Percentiles rank a stretch among this genome's conserved stretches.
Evolutionary conservation across 2,113 vertebrate species (phyloP).

Genomic region (Mustela lutreola): DNA sequence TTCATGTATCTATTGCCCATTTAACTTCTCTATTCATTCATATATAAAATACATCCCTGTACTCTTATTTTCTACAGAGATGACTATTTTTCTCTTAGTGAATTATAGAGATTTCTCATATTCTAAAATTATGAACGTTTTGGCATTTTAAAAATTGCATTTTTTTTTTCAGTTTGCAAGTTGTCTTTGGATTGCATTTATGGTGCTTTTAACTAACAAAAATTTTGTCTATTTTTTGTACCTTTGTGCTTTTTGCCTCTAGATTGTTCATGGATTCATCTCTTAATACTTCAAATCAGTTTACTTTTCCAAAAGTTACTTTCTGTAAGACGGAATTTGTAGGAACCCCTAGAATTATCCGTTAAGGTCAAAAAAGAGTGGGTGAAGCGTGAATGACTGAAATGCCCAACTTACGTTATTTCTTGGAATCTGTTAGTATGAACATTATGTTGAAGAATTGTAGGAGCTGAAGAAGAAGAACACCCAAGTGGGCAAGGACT

Average conservation of each 20-base stretch:
- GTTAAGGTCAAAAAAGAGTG: neutral
- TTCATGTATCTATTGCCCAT: neutral
- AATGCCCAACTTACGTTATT: neutral
- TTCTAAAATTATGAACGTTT: neutral
- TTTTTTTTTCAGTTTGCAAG: neutral
- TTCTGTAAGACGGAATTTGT: neutral
- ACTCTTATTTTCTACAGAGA: neutral
- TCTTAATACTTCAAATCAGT: neutral
- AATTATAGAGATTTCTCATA: neutral
- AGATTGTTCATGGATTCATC: neutral
- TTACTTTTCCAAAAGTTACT: neutral
- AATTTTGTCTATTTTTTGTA: neutral
- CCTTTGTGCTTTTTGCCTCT: neutral
- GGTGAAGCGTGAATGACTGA: neutral
- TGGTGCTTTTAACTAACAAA: neutral
- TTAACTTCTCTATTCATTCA: neutral
- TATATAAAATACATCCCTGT: neutral
- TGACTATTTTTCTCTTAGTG: neutral
- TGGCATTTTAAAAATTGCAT: neutral
- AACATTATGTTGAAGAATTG: neutral
- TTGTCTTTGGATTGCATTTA: neutral
- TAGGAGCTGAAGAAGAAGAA: neutral
- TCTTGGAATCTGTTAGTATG: neutral
- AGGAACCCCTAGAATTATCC: neutral
- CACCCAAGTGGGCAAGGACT: neutral